These are phyloP conservation scores for Tipula helvola DNA, from an alignment of 2,888 invertebrate species.

Conservation along the genomic window DNA sequence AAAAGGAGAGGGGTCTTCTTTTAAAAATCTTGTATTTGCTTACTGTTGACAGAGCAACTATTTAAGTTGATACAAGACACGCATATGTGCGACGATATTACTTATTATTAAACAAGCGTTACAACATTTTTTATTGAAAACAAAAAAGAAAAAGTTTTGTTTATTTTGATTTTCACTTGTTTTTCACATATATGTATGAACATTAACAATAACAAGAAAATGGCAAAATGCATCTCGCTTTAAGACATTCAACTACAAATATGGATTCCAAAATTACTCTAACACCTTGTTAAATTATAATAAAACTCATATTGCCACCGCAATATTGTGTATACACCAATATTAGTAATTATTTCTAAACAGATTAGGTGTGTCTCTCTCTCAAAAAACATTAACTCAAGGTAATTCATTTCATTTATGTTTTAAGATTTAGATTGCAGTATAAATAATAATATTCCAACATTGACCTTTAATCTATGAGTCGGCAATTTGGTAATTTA, in stretches of 20 bases:
- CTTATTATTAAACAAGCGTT: neutral
- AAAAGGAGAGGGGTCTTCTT: neutral
- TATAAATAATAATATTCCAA: neutral
- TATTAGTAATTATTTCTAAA: neutral
- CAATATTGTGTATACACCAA: neutral
- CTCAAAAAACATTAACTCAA: neutral
- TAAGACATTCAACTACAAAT: neutral
- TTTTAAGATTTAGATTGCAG: neutral
- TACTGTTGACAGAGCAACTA: neutral
- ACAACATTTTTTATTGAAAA: neutral
- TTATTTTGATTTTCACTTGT: neutral
- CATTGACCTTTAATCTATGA: conserved; percentile 4
- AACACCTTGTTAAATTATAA: neutral
- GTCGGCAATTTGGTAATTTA: neutral
- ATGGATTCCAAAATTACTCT: neutral
- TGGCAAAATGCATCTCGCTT: neutral
- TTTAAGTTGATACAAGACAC: neutral
- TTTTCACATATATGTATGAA: neutral
- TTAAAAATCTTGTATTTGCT: neutral
- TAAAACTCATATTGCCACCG: neutral
- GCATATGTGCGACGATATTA: neutral
- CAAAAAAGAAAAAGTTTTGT: neutral
- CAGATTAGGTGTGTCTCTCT: neutral
- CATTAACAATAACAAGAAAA: neutral
- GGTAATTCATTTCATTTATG: neutral